These are phyloP conservation scores for Fragum fragum DNA, from an alignment of 2,888 invertebrate genomes.

Conservation along the genomic window DNA sequence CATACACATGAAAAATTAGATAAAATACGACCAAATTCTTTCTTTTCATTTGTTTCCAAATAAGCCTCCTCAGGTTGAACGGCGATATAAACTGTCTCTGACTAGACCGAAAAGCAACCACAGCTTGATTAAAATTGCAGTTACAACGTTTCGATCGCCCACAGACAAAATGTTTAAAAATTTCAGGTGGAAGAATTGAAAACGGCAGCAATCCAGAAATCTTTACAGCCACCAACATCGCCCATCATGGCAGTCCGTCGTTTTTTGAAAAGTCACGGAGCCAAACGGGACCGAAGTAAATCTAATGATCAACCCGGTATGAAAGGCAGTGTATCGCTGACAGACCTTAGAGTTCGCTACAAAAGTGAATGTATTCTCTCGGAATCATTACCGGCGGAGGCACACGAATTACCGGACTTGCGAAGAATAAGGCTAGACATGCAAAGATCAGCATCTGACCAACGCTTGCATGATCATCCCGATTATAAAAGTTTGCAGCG, in stretches of 20 bases:
- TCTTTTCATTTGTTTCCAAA: no score
- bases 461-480: not conserved
- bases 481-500: not conserved
- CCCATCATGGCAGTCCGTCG: constrained; percentile 6
- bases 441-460: not conserved
- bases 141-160: no score
- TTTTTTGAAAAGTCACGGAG: constrained; percentile 23
- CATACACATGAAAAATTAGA: no score
- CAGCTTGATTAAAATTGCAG: no score
- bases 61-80: no score
- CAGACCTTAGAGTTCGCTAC: not conserved
- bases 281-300: constrained; percentile 18
- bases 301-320: not conserved
- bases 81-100: no score
- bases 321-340: constrained; percentile 31
- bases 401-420: no score
- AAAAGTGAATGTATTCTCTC: not conserved
- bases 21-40: no score
- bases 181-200: constrained; percentile 32
- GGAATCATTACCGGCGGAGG: not conserved
- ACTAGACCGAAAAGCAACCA: no score
- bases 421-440: not conserved
- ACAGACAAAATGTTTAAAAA: no score
- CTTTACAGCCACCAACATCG: constrained; percentile 5
- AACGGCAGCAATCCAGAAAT: not conserved